Percentiles rank a stretch among this genome's conserved stretches.
Conservation (phyloP, 2,888 invertebrate genomes). For the Lasiommata megera region DNA sequence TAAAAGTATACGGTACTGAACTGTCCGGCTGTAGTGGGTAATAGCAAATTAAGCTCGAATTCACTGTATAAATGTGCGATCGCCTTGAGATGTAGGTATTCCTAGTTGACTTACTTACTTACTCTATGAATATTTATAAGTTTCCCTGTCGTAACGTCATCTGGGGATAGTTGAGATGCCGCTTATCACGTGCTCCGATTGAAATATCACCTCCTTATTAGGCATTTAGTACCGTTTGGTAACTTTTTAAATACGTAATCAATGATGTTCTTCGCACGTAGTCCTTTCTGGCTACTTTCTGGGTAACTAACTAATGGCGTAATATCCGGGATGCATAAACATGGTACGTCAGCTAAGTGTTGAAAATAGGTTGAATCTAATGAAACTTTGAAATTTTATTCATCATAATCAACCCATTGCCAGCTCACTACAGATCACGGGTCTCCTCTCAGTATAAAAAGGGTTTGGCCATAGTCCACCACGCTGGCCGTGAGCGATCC, state of each 20-base stretch:
- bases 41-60: too few species aligned
- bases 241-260: slow-evolving; percentile 8
- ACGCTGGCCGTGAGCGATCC: too few species aligned
- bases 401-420: too few species aligned
- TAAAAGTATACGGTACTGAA: too few species aligned
- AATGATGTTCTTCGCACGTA: not conserved
- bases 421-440: too few species aligned
- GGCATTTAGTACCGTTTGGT: slow-evolving; percentile 1
- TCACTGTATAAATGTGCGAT: not conserved
- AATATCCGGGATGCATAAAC: slow-evolving; percentile 1
- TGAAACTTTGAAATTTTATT: too few species aligned
- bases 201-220: slow-evolving; percentile 18
- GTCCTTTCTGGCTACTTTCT: not conserved
- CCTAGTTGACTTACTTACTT: not conserved
- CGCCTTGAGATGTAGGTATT: not conserved
- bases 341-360: too few species aligned
- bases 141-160: slow-evolving; percentile 17
- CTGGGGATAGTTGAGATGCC: slow-evolving; percentile 27
- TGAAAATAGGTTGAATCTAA: too few species aligned
- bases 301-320: not conserved
- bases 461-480: too few species aligned
- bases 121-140: slow-evolving; percentile 9
- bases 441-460: too few species aligned
- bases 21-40: too few species aligned
- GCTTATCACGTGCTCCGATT: slow-evolving; percentile 25